Conservation (phyloP, 2,888 invertebrate genomes). For the Limnephilus lunatus region DNA sequence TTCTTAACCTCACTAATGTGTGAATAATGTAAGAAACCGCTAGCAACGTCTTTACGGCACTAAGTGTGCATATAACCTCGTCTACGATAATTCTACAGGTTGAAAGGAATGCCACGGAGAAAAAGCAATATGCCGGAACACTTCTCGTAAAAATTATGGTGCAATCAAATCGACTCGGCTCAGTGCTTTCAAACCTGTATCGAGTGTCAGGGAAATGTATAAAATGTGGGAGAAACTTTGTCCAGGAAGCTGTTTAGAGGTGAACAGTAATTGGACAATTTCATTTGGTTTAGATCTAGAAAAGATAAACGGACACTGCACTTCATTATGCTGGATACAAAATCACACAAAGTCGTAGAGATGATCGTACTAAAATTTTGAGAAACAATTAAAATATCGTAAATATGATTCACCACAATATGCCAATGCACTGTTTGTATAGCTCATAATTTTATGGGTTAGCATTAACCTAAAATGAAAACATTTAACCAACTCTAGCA, state of each 20-base stretch:
- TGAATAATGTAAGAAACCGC: not conserved
- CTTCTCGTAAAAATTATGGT: conserved; percentile 35
- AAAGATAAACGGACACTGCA: not conserved
- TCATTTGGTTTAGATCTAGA: conserved; percentile 24
- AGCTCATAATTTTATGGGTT: too few species aligned
- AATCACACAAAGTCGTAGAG: not conserved
- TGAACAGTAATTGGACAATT: conserved; percentile 50
- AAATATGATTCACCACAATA: not conserved
- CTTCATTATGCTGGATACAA: not conserved
- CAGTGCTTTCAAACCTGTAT: conserved; percentile 51
- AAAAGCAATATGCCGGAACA: conserved; percentile 44
- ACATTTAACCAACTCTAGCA: not conserved
- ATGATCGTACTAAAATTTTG: not conserved
- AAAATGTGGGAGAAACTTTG: conserved; percentile 49
- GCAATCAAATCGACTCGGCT: conserved; percentile 46
- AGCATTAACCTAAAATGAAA: not conserved
- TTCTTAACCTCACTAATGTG: not conserved
- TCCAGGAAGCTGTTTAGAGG: conserved; percentile 39
- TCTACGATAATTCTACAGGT: not conserved
- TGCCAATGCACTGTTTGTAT: not conserved
- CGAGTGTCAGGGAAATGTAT: conserved; percentile 42
- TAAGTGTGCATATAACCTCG: not conserved
- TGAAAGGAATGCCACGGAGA: not conserved
- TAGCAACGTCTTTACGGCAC: not conserved
- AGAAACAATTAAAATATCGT: not conserved